Evolutionary conservation across 2,797 vertebrate species (phyloP), one percentile per base, ranked within the genome.

Genomic region (Ctenopoma multispine): DNA sequence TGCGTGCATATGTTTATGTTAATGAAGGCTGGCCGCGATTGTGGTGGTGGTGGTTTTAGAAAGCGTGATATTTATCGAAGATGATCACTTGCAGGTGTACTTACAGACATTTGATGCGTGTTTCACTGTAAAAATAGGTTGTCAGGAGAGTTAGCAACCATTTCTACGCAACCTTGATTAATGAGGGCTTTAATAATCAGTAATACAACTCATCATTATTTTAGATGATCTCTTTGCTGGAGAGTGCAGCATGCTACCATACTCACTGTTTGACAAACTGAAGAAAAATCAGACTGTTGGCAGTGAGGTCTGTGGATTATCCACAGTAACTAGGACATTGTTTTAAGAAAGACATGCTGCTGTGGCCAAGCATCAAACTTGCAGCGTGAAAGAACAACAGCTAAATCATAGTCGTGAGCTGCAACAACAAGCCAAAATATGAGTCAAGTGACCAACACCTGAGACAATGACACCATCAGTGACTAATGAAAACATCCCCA

Each of bases 1-100:
- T 58, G 59, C 38, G 3, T 66, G 57, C 68, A 53, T 57, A 50
- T 66, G 60, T 61, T 74, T 55, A 60, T 68, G 68, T 51, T 77
- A 80, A 80, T 79, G 63, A 75, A 57, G 44, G 41, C 51, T 58
- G 59, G 40, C 41, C 62, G 21, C 7, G 29, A 62, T 54, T 3
- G 1, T 55, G 62, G 29, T 29, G 34, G 15, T 1, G 47, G n/a
- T 63, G 40, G 40, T 41, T 41, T 76, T 38, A 60, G 23, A 55
- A 56, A 69, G 48, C 7, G 36, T 56, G 64, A 69, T 66, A 63
- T 69, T 72, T 72, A 56, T 69, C 27, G 1, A 20, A 54, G 62
- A 44, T 55, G 72, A 74, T 80, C 74, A 59, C 62, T 58, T 21
- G 31, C 75, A 81, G 72, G 63, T 81, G 77, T n/a, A 68, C 24